Percentiles rank a stretch among this genome's conserved stretches.
phyloP scores from a whole-genome alignment of 2,113 vertebrate species.

The Ardeotis arabs region DNA sequence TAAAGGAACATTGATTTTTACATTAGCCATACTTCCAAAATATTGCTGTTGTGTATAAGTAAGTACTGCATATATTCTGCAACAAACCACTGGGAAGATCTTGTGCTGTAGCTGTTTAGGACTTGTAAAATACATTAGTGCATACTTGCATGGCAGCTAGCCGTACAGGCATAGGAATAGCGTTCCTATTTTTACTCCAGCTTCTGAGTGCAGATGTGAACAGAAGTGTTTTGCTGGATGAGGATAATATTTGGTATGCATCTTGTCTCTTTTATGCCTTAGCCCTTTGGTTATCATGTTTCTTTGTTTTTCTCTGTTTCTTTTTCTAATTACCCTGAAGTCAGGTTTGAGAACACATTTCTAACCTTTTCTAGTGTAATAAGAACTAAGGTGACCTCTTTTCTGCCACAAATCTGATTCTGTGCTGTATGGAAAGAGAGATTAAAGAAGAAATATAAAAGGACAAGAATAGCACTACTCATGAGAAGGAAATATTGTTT shows the following conservation, averaged over 20 bases:
- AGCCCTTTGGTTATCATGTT: background rate
- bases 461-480: constrained; percentile 1
- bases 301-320: background rate
- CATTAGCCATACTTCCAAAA: constrained; percentile 1
- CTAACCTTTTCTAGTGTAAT: background rate
- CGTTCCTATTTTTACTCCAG: background rate
- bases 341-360: constrained; percentile 4
- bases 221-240: background rate
- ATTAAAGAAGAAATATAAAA: constrained; percentile 56
- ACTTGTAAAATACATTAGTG: background rate
- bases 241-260: background rate
- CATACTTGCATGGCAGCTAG: background rate
- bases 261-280: background rate
- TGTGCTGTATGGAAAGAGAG: background rate
- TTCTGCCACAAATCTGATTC: background rate
- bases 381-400: constrained; percentile 15
- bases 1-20: constrained; percentile 33
- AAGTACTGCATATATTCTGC: background rate
- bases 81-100: background rate
- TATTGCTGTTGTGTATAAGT: background rate
- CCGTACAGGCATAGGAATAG: background rate
- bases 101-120: background rate
- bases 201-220: background rate
- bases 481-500: background rate
- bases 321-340: constrained; percentile 23